Evolutionary conservation across 2,797 vertebrate species (phyloP).

Genomic region (Tympanoctomys barrerae): DNA sequence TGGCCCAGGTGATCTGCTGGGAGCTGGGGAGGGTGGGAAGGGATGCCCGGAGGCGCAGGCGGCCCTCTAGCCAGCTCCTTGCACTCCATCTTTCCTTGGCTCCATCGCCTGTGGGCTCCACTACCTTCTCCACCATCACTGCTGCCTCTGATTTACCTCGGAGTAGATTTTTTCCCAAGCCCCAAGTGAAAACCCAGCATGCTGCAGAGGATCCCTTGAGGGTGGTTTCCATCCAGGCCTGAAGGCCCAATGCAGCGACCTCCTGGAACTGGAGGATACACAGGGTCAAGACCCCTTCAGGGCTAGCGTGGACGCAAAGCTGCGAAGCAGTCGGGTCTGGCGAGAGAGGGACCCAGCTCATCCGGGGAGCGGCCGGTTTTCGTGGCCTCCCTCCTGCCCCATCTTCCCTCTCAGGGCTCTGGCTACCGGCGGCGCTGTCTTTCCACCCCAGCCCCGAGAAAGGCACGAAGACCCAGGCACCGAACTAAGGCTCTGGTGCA

Average conservation of each 20-base stretch:
- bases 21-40: accelerated
- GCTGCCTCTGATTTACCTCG: neutral
- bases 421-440: neutral
- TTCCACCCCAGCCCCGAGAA: accelerated
- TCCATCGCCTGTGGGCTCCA: accelerated
- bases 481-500: neutral
- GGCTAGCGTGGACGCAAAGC: accelerated
- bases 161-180: neutral
- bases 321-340: neutral
- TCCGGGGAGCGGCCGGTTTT: accelerated
- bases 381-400: neutral
- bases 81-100: too few relatives aligned
- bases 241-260: too few relatives aligned
- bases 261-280: neutral
- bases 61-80: neutral
- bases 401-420: neutral
- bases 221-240: accelerated
- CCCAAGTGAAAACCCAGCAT: neutral
- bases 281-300: accelerated
- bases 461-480: neutral
- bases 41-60: too few relatives aligned
- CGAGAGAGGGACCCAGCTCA: neutral
- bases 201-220: neutral
- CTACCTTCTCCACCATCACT: neutral
- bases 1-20: accelerated